Evolutionary conservation across 2,797 vertebrate genomes (phyloP).

Genomic region (Pogoniulus pusillus): DNA sequence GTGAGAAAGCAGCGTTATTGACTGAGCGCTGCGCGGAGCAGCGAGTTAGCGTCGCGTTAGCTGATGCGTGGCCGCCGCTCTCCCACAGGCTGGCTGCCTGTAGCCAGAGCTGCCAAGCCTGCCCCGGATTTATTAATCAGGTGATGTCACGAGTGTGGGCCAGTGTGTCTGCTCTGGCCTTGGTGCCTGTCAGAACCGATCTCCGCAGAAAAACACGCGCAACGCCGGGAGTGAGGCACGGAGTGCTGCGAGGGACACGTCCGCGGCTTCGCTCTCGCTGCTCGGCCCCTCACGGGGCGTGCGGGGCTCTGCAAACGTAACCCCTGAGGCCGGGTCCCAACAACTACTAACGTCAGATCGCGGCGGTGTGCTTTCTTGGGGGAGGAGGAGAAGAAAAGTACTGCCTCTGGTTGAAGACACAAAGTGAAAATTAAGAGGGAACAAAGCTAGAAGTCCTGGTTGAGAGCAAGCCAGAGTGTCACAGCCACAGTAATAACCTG

Average conservation of each 20-base stretch:
- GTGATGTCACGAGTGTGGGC: conserved; percentile 28
- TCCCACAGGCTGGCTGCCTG: not conserved
- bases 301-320: not conserved
- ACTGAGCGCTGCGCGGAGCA: not conserved
- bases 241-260: not conserved
- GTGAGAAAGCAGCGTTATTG: not conserved
- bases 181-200: not conserved
- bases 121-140: conserved; percentile 35
- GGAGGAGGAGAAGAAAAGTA: not conserved
- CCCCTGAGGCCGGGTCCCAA: rapidly evolving
- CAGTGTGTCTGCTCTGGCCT: conserved; percentile 19
- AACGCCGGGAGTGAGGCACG: not conserved
- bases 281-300: not conserved
- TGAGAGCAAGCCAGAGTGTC: not conserved
- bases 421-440: not conserved
- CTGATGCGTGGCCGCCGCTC: not conserved
- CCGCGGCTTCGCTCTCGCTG: rapidly evolving
- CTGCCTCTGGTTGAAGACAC: not conserved
- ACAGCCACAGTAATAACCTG: not conserved
- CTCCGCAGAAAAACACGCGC: not conserved
- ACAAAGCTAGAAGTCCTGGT: not conserved
- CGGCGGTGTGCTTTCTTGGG: not conserved
- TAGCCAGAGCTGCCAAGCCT: conserved; percentile 11
- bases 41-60: not conserved
- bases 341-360: not conserved